Evolutionary conservation across 2,113 vertebrate species (phyloP).

Genomic region (Sorex araneus): DNA sequence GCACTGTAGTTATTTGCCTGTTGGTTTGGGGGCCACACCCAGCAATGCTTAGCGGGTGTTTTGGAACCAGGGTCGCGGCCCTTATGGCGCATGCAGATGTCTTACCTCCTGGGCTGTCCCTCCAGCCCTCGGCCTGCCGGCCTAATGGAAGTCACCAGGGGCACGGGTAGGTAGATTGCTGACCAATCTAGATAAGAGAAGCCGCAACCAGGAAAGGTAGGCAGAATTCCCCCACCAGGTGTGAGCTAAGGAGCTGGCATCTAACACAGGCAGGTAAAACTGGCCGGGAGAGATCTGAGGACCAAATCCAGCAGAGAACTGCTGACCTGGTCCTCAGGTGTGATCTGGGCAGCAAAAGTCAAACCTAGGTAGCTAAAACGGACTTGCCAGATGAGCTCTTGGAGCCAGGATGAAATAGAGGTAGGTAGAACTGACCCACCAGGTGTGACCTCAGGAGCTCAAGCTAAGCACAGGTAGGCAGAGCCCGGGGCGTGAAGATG

Average conservation of each 20-base stretch:
- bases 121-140: no score
- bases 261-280: neutral
- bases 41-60: no score
- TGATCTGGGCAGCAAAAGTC: neutral
- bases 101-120: no score
- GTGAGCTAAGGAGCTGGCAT: neutral
- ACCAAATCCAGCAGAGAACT: neutral
- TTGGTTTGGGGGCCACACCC: neutral
- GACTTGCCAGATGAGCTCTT: neutral
- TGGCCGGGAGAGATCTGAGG: neutral
- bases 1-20: neutral
- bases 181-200: neutral
- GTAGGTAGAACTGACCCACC: neutral
- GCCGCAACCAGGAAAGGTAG: neutral
- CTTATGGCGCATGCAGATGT: no score
- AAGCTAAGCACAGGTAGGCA: neutral
- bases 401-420: neutral
- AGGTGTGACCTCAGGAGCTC: neutral
- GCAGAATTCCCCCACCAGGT: neutral
- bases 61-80: no score
- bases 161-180: neutral
- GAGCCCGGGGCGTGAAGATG: no score
- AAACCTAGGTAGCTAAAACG: neutral
- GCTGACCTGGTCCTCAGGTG: neutral
- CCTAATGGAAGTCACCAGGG: neutral